Conservation (phyloP, 2,888 invertebrate species). For the Caenorhabditis sp. region DNA sequence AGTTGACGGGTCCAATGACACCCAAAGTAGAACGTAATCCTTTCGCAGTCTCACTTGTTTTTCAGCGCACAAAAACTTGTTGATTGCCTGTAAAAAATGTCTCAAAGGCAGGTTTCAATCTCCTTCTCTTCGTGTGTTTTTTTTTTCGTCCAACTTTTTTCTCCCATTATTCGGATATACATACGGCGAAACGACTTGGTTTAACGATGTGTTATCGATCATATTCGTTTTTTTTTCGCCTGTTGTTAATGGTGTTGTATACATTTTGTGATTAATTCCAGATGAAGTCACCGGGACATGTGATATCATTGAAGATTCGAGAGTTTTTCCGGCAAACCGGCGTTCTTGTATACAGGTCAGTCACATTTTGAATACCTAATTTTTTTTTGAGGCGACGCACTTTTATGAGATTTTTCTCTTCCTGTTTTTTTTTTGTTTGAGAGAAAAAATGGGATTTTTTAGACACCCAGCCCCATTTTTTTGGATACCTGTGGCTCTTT, state of each 20-base stretch:
- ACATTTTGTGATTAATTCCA: not conserved
- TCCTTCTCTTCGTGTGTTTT: too few relatives aligned
- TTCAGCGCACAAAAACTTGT: too few relatives aligned
- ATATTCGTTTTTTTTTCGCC: not conserved
- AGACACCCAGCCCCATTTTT: constrained; percentile 59
- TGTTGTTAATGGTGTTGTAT: not conserved
- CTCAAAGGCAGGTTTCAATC: too few relatives aligned
- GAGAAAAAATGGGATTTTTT: constrained; percentile 8
- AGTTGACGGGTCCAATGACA: too few relatives aligned
- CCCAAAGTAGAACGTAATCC: too few relatives aligned
- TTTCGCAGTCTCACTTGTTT: too few relatives aligned
- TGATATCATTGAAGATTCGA: constrained; percentile 51
- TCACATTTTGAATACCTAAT: constrained; percentile 11
- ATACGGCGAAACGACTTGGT: too few relatives aligned
- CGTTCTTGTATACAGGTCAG: constrained; percentile 54
- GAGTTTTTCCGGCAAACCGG: constrained; percentile 55
- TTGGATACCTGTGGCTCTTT: constrained; percentile 52
- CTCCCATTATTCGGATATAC: too few relatives aligned
- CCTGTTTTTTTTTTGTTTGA: constrained; percentile 1
- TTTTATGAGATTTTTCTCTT: not conserved
- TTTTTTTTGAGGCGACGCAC: not conserved
- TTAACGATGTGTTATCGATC: too few relatives aligned
- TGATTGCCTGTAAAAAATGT: too few relatives aligned
- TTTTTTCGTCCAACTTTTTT: too few relatives aligned
- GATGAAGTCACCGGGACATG: constrained; percentile 61